Conservation (phyloP, 2,113 vertebrate genomes). For the Catharus bicknelli region DNA sequence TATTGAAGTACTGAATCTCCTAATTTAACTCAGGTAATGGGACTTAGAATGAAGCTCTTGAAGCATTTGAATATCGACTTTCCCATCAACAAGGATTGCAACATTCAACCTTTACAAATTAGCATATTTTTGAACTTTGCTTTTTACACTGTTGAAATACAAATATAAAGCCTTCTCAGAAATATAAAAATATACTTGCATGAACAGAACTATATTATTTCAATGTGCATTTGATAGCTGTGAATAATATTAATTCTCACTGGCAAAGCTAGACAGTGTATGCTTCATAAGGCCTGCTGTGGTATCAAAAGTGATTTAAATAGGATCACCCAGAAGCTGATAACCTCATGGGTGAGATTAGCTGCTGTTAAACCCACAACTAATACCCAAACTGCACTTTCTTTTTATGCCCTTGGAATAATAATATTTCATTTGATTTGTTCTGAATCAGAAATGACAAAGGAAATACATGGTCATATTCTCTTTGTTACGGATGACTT, state of each 20-base stretch:
- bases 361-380: slow-evolving; percentile 25
- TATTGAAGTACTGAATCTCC: neutral
- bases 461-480: neutral
- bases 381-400: slow-evolving; percentile 17
- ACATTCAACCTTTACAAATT: neutral
- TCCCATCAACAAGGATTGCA: neutral
- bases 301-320: slow-evolving; percentile 36
- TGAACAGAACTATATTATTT: slow-evolving; percentile 15
- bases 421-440: neutral
- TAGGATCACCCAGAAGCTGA: neutral
- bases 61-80: neutral
- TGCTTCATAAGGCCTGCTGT: neutral
- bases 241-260: slow-evolving; percentile 12
- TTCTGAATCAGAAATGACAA: neutral
- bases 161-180: slow-evolving; percentile 4
- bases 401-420: neutral
- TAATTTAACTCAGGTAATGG: neutral
- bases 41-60: neutral
- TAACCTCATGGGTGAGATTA: slow-evolving; percentile 27
- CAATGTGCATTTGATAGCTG: slow-evolving; percentile 7
- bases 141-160: neutral
- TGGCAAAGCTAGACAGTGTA: neutral
- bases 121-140: neutral
- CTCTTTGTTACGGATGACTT: neutral
- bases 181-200: neutral